Base-by-base conservation (phyloP, 1,140 invertebrate species). In the Maniola jurtina region DNA sequence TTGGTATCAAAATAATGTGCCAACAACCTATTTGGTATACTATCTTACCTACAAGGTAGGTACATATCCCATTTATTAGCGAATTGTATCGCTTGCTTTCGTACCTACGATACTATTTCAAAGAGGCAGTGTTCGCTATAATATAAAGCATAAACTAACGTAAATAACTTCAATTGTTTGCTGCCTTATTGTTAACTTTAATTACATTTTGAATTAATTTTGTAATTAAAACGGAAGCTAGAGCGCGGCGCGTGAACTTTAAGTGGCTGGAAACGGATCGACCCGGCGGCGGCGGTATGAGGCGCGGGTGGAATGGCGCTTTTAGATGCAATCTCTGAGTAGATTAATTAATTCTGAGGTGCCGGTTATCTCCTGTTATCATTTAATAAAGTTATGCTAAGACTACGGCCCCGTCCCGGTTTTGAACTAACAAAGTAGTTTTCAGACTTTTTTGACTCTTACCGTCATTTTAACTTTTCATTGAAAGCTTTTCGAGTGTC, bases 121-220 rank as follows among this genome's bases (percentile, higher is more conserved):
- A 62, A 36, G 54, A 62, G 25, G 25, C 13, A 64, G 57, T 47
- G 48, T 47, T 68, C 61, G 52, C 61, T 57, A 86, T 87, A 87
- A 83, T 57, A 86, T 87, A 87, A 83, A 88, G 84, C 85, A 88
- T 89, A 89, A 90, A 88, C 84, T 88, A 87, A 90, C 84, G 88
- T 87, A 90, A 89, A 90, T 90, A 90, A 90, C 88, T 87, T 88
- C 88, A 89, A 90, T 88, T 90, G 88, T 90, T 90, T 87, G 85
- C 84, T 80, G 86, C 86, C 86, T 90, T 90, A 90, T 90, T 90
- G 88, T 90, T 88, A 89, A 89, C 84, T 90, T 90, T 90, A 90
- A 90, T 90, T 90, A 90, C 88, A 87, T 90, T 90, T 89, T 90
- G 88, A 90, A 90, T 90, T 90, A 90, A 90, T 90, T 90, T 90